Evolutionary conservation across 2,888 invertebrate species (phyloP), one percentile per base, ranked within the genome.

Genomic region (Odontocerum albicorne): DNA sequence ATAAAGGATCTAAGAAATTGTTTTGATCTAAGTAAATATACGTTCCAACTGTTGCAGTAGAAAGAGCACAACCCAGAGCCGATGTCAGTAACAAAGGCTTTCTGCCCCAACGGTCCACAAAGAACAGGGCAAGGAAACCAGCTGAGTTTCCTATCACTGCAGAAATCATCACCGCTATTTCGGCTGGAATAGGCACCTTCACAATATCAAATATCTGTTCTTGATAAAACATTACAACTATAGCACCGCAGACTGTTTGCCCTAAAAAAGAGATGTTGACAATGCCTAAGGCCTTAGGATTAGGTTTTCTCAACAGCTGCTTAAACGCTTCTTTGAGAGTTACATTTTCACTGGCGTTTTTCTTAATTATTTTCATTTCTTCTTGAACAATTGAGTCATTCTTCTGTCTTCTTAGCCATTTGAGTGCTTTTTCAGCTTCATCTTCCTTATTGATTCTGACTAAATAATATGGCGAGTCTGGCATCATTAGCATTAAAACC

Each of bases 391-490:
- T 40, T n/a, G 21, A 15, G 6, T 49, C 51, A 22, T 57, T 55
- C 13, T 60, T 60, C 21, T 57, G 57, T 10, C 61, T 15, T 20
- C 60, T 42, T 2, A 60, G 20, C 60, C 60, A 60, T 21, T 32
- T 43, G n/a, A 60, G 21, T 1, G 60, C 36, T 38, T 55, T 57
- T 10, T 44, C 36, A 2, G 55, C 54, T 52, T 60, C 47, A 3
- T 57, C 40, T 45, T 55, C 57, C 39, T 55, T 54, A 4, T 45
- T 54, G 10, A 50, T 56, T 47, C 58, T 50, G 22, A 59, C 50
- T 10, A 57, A 55, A 32, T 53, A 63, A 31, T 63, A 61, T 10
- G 63, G 63, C 1, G 63, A 62, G 15, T 63, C 63, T 1, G 62
- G 60, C 43, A 62, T 45, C 12, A 59, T 60, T 2, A 54, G 13